Percentiles rank a stretch among this genome's conserved stretches.
These are phyloP conservation scores for Philypnodon macrostomus DNA, from an alignment of 2,797 vertebrate genomes.

Conservation along the genomic window DNA sequence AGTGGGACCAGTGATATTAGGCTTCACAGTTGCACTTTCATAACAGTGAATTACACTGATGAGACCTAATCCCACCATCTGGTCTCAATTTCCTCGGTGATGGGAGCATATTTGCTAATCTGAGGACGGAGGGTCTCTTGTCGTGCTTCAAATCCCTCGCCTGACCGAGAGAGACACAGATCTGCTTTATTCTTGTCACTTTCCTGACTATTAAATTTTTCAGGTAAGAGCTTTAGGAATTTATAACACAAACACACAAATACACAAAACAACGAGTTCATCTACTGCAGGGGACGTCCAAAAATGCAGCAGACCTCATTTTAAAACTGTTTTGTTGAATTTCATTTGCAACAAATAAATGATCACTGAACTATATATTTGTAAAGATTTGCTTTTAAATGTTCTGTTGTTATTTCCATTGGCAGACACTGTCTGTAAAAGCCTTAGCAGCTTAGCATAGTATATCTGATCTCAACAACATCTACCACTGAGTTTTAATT, in stretches of 20 bases:
- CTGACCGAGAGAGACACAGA: conserved; percentile 1
- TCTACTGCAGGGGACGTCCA: too few species aligned
- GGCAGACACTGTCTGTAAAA: conserved; percentile 37
- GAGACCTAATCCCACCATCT: conserved; percentile 65
- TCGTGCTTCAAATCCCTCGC: conserved; percentile 35
- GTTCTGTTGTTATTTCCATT: too few species aligned
- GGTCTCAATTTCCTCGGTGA: conserved; percentile 53
- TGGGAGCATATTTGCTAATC: conserved; percentile 50
- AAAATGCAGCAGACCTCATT: too few species aligned
- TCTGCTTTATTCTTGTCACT: background rate
- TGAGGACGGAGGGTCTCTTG: conserved; percentile 34
- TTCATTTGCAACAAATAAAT: too few species aligned
- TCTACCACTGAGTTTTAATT: conserved; percentile 38
- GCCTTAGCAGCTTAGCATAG: background rate
- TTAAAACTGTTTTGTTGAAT: too few species aligned
- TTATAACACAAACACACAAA: background rate
- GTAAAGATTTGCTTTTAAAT: too few species aligned
- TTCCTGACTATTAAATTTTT: background rate
- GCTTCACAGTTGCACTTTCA: conserved; percentile 30
- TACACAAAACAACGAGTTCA: background rate
- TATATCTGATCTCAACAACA: conserved; percentile 9
- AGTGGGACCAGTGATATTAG: conserved; percentile 31
- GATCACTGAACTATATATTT: too few species aligned
- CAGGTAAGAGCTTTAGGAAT: background rate
- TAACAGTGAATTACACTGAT: conserved; percentile 31